Base-by-base conservation (phyloP, 2,797 vertebrate genomes). In the Scyliorhinus canicula region DNA sequence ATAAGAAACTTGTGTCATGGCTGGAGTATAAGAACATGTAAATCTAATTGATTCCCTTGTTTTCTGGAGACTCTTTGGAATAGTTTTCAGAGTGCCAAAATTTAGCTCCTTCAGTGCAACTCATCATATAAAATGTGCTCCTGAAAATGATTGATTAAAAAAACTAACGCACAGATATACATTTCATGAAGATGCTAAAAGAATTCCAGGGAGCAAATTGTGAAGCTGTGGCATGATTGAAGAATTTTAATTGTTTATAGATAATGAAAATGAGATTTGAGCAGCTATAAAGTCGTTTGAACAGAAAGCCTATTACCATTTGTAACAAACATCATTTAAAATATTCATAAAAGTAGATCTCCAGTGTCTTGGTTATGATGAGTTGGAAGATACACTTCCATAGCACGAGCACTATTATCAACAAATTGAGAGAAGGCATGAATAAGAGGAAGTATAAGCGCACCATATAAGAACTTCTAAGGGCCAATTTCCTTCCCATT, bases 211-310 rank as follows among this genome's bases (percentile, higher is more conserved):
- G 31, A 63, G 55, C 1, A 1, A 16, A 8, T n/a, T 90, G 19
- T 90, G 28, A 57, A 88, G 52, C 52, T 55, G 28, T 16, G 12
- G 55, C 86, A 90, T 21, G 35, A 60, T 63, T 63, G 86, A n/a
- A 11, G 31, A 90, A 90, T n/a, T n/a, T 90, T 90, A 86, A 86
- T 63, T 21, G 24, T 86, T 86, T 86, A n/a, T 52, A 5, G 16
- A 57, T 63, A n/a, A 90, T 60, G 55, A 40, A 90, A 90, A 63
- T 90, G 85, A 82, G 79, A 82, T 82, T 82, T 82, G 21, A 90
- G 86, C 55, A 60, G 19, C 5, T n/a, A n/a, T 60, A n/a, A 40
- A 63, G 35, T n/a, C 50, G 55, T 86, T 86, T 55, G 50, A 55
- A 31, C 84, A 86, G 84, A 55, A 4, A 86, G 26, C 50, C 31